Percentiles rank a stretch among this genome's conserved stretches.
Evolutionary conservation across 2,888 invertebrate species (phyloP).

Genomic region (Calameuta idolon): DNA sequence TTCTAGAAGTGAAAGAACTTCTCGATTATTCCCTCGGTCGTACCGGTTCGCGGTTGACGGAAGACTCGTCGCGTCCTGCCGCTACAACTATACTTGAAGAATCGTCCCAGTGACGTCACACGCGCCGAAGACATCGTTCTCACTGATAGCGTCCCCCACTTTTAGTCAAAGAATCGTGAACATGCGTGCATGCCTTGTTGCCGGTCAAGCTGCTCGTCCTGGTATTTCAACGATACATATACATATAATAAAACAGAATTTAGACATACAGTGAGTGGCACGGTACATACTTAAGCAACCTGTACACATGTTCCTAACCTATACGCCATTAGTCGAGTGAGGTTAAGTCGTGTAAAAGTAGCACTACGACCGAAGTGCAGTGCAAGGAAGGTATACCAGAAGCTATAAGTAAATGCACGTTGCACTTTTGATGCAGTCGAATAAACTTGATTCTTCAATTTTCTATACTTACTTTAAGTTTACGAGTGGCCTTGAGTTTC

Average conservation of each 20-base stretch:
- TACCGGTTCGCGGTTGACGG: slow-evolving; percentile 21
- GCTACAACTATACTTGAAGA: slow-evolving; percentile 29
- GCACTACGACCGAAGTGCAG: neutral
- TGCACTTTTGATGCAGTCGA: neutral
- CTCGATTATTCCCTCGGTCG: neutral
- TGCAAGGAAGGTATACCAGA: neutral
- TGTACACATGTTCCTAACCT: neutral
- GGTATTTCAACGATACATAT: neutral
- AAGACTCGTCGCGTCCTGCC: slow-evolving; percentile 27
- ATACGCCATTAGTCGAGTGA: neutral
- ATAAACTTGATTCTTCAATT: neutral
- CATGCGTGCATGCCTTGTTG: neutral
- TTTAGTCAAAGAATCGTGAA: neutral
- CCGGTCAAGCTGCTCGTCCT: neutral
- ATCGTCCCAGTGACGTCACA: slow-evolving; percentile 21
- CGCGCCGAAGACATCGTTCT: slow-evolving; percentile 2
- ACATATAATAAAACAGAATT: neutral
- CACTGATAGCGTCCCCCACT: neutral
- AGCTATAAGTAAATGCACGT: neutral
- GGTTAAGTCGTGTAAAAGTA: neutral
- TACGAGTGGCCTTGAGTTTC: too few species aligned
- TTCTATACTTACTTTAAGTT: neutral
- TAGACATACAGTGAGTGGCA: neutral
- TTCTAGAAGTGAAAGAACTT: neutral
- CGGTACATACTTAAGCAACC: neutral